These are phyloP conservation scores for Heliothis peltigera DNA, from an alignment of 2,888 invertebrate genomes.

Conservation along the genomic window DNA sequence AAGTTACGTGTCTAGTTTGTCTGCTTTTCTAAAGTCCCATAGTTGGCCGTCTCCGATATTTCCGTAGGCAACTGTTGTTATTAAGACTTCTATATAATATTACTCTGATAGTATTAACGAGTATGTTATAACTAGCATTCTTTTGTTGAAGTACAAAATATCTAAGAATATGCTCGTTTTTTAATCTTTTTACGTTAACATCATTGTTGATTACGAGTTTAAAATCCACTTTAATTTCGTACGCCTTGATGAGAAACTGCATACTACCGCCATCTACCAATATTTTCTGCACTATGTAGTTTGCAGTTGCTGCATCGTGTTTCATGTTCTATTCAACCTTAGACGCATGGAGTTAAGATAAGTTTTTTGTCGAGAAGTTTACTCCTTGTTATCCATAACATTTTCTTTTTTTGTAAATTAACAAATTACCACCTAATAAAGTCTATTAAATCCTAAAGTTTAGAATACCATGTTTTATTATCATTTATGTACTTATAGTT, in stretches of 20 bases:
- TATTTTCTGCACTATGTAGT: constrained; percentile 12
- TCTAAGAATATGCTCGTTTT: too few relatives aligned
- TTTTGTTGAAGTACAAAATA: too few relatives aligned
- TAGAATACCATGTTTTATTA: too few relatives aligned
- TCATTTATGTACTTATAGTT: too few relatives aligned
- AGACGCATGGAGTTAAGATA: neutral
- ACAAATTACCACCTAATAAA: too few relatives aligned
- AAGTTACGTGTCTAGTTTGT: constrained; percentile 56
- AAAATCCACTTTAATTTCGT: neutral
- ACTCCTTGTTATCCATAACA: too few relatives aligned
- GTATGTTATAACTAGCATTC: too few relatives aligned
- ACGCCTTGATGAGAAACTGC: neutral
- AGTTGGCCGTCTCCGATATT: constrained; percentile 46
- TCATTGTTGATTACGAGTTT: neutral
- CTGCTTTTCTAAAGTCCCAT: constrained; percentile 50
- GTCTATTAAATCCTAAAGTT: too few relatives aligned
- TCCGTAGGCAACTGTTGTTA: constrained; percentile 43
- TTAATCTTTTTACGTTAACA: neutral
- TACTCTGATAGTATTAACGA: too few relatives aligned
- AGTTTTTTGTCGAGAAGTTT: too few relatives aligned
- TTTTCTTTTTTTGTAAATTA: too few relatives aligned
- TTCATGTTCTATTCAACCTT: neutral
- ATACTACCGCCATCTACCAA: constrained; percentile 35
- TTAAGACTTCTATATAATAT: neutral
- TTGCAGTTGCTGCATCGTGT: neutral